Evolutionary conservation across 1,140 invertebrate genomes (phyloP).

Genomic region (Xylocopa sonorina): DNA sequence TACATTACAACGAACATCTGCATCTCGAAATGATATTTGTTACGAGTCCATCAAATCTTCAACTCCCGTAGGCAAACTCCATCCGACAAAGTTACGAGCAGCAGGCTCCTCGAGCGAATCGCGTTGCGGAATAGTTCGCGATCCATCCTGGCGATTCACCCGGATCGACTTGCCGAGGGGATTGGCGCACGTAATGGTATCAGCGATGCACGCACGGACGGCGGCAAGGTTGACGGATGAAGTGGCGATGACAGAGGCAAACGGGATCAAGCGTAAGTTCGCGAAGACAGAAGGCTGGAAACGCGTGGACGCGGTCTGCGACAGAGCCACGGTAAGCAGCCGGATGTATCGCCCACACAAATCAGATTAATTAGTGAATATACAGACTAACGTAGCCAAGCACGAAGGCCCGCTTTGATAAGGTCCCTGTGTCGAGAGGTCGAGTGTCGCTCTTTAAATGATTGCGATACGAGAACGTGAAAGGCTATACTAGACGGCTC

Average conservation of each 20-base stretch:
- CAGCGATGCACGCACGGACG: background rate
- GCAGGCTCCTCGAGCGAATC: too few species aligned
- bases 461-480: conserved; percentile 37
- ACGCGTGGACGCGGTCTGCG: conserved; percentile 49
- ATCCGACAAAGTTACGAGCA: background rate
- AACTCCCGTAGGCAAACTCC: background rate
- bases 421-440: conserved; percentile 46
- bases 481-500: conserved; percentile 16
- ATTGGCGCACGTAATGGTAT: conserved; percentile 8
- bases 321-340: conserved; percentile 41
- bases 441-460: conserved; percentile 46
- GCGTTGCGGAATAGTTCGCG: background rate
- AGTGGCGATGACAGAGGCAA: conserved; percentile 28
- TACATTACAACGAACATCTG: too few species aligned
- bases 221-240: conserved; percentile 27
- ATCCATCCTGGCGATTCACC: background rate
- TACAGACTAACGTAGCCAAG: conserved; percentile 51
- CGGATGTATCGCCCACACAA: conserved; percentile 49
- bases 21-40: too few species aligned
- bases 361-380: conserved; percentile 68
- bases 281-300: conserved; percentile 56
- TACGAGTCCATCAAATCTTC: background rate
- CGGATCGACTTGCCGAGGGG: background rate
- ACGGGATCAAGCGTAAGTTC: conserved; percentile 51
- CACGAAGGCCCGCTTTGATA: conserved; percentile 65